phyloP scores from a whole-genome alignment of 2,888 invertebrate species.

The Dryococelus australis region DNA sequence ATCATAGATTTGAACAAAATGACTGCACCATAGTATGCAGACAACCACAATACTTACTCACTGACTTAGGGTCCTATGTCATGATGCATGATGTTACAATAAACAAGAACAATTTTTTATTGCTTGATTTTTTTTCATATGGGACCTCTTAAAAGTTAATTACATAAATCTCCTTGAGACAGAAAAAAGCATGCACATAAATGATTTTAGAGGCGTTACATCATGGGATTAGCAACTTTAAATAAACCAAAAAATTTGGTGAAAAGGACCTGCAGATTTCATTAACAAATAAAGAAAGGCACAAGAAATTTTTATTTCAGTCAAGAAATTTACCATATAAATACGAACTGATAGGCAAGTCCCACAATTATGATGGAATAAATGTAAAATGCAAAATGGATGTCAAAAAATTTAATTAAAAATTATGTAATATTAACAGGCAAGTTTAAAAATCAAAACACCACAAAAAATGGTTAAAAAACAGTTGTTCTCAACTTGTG shows the following conservation, averaged over 20 bases:
- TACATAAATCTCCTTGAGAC: background rate
- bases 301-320: background rate
- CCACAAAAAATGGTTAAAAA: background rate
- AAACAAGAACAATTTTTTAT: conserved; percentile 49
- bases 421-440: too few relatives aligned
- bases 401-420: background rate
- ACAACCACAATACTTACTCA: conserved; percentile 48
- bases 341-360: background rate
- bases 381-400: background rate
- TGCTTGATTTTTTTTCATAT: conserved; percentile 31
- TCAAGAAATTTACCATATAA: background rate
- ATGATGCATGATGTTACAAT: conserved; percentile 64
- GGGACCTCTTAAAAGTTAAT: conserved; percentile 1
- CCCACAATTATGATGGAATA: background rate
- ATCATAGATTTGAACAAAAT: conserved; percentile 44
- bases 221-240: background rate
- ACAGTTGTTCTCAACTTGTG: background rate
- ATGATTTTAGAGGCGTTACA: background rate
- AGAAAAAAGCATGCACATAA: background rate
- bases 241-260: background rate
- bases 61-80: conserved; percentile 66
- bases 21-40: conserved; percentile 47
- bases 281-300: background rate
- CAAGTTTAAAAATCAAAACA: too few relatives aligned
- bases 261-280: background rate